Percentiles rank a stretch among this genome's conserved stretches.
phyloP scores from a whole-genome alignment of 1,140 invertebrate species.

The Eupristina koningsbergeri region DNA sequence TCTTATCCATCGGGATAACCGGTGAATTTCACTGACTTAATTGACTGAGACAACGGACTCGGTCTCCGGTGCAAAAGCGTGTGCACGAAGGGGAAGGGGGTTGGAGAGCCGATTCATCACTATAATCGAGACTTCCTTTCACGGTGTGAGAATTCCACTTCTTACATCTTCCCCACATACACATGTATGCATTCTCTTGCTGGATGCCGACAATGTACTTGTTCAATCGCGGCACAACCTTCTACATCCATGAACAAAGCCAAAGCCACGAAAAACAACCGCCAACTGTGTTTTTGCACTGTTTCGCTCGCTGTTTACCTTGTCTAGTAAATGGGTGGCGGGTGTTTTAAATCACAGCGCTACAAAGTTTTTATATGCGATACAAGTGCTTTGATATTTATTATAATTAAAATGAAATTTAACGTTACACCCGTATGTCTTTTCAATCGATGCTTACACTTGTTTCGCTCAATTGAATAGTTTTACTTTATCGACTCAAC shows the following conservation, averaged over 20 bases:
- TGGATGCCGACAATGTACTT: not conserved
- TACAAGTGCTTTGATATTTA: too few relatives aligned
- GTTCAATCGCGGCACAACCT: not conserved
- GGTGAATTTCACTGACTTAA: constrained; percentile 67
- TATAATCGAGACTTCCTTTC: constrained; percentile 64
- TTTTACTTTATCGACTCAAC: too few relatives aligned
- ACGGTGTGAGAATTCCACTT: constrained; percentile 53
- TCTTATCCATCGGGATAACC: constrained; percentile 46
- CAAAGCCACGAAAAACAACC: not conserved
- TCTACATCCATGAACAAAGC: not conserved
- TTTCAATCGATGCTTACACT: too few relatives aligned
- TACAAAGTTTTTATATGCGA: too few relatives aligned
- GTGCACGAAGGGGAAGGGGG: not conserved
- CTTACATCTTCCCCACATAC: constrained; percentile 41
- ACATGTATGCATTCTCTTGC: not conserved
- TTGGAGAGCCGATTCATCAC: constrained; percentile 51
- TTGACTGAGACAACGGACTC: constrained; percentile 62
- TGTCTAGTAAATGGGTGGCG: not conserved
- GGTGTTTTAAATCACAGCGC: not conserved
- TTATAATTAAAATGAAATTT: too few relatives aligned
- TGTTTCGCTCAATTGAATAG: too few relatives aligned
- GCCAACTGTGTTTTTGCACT: not conserved
- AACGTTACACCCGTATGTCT: too few relatives aligned
- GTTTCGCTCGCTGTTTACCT: not conserved
- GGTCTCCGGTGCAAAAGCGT: not conserved